Base-by-base conservation (phyloP, 2,888 invertebrate species). In the Bhutanitis thaidina region DNA sequence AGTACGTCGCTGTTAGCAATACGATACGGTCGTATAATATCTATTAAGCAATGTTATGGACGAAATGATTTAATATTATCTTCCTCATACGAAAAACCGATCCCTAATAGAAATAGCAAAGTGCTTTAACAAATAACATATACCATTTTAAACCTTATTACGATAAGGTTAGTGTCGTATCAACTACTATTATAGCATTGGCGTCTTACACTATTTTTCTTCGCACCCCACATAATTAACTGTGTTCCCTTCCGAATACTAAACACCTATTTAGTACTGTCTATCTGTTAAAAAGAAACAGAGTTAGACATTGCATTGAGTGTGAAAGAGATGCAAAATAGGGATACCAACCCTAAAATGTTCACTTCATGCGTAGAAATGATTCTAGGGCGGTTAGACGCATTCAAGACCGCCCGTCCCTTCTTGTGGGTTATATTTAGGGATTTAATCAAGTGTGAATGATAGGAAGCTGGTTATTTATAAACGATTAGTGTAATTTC, bases 201-300 rank as follows among this genome's bases (percentile, higher is more conserved):
- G 29, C 14, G 48, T 57, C 56, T 52, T 58, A 50, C 41, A 56
- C 56, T 55, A 65, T 88, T 85, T 87, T 86, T 83, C 83, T 74
- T 76, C 71, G 69, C 83, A 77, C 83, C 87, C 86, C 72, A 77
- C 72, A 74, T 80, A 87, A 88, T 88, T 88, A 88, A 86, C 79
- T 75, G 74, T 72, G 70, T 79, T 77, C 88, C 88, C 86, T 84
- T 78, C 79, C 73, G 88, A 88, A 87, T 88, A 86, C 87, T 87
- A 88, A 89, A 88, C 82, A 81, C 83, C 84, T 87, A 87, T 87
- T 88, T 87, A 86, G 83, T 81, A 74, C 67, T 68, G 76, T 79
- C 79, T 82, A 81, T 78, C 72, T 57, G 69, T 53, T 52, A 57
- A 71, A 77, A 34, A 59, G 70, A 54, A 73, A 77, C 1, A 39